These are phyloP conservation scores for Leptopilina syphax DNA, from an alignment of 2,888 invertebrate species.

Conservation along the genomic window DNA sequence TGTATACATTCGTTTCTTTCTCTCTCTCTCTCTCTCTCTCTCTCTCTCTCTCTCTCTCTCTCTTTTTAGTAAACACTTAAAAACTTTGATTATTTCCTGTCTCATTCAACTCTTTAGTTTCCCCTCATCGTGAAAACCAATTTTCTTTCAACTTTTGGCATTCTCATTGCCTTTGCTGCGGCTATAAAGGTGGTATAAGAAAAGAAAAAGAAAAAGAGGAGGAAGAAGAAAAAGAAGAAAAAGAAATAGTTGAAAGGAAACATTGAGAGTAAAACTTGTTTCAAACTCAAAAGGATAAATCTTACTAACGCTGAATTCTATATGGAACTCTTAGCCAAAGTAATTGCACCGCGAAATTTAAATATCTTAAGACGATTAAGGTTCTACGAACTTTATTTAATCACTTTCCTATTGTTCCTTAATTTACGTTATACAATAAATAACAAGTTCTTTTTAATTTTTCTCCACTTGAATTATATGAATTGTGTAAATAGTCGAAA, in stretches of 20 bases:
- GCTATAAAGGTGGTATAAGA: slow-evolving; percentile 19
- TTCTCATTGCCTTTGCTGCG: slow-evolving; percentile 26
- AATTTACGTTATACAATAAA: not conserved
- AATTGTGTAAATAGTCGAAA: not conserved
- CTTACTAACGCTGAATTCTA: slow-evolving; percentile 26
- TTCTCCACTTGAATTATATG: not conserved
- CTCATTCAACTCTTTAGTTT: slow-evolving; percentile 28
- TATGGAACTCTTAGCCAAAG: slow-evolving; percentile 20
- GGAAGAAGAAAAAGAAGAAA: not conserved
- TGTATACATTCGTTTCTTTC: not conserved
- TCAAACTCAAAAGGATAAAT: slow-evolving; percentile 24
- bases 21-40: too few relatives aligned
- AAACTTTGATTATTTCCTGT: slow-evolving; percentile 36
- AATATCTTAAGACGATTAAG: not conserved
- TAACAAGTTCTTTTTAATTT: not conserved
- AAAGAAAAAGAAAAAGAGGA: not conserved
- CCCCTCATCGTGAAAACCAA: slow-evolving; percentile 25
- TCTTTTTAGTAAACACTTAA: not conserved
- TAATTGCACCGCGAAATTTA: slow-evolving; percentile 17
- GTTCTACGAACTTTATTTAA: not conserved
- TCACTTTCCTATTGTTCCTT: slow-evolving; percentile 4
- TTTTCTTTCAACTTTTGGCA: slow-evolving; percentile 34
- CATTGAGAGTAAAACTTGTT: slow-evolving; percentile 35
- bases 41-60: too few relatives aligned
- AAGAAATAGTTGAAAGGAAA: slow-evolving; percentile 25